Base-by-base conservation (phyloP, 2,797 vertebrate species). In the Spinibarbus caldwelli region DNA sequence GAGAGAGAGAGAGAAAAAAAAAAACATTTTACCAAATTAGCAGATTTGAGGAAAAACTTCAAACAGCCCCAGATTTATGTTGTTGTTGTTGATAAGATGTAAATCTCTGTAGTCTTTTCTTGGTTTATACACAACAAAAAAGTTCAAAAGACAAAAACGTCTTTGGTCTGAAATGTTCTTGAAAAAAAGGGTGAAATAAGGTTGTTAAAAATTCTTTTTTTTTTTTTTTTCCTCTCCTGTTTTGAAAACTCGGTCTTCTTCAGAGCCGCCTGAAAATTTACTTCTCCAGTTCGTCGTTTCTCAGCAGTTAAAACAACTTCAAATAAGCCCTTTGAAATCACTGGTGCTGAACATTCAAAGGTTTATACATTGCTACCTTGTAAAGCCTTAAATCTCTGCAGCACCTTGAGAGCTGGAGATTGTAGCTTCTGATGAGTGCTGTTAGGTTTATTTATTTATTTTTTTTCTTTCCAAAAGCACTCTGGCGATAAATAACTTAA, bases 241-340 rank as follows among this genome's bases (percentile, higher is more conserved):
- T 73, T 70, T 43, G 57, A 62, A 59, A 79, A 83, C 68, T 59
- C 26, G 1, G 59, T 26, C 38, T n/a, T 54, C 47, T 66, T 83
- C 67, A 68, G 52, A 72, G 14, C 19, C 23, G 36, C 19, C 14
- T 45, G 49, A 41, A 82, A 41, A 64, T 66, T 49, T 75, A 85
- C 83, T 87, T 91, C 91, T 91, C 89, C 90, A 91, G 90, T 91
- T 84, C 72, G 64, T 67, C 62, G 31, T 47, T 75, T 90, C 89
- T 86, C 89, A 89, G 89, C 89, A 89, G 89, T 90, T 93, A 91
- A 91, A 94, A 90, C 89, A 92, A 89, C 91, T 92, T 86, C 87
- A 92, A 91, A 88, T 84, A 78, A 83, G 71, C 23, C 52, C 86
- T 85, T 88, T 87, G 78, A 88, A 89, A 85, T 77, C 41, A 47